Base-by-base conservation (phyloP, 2,888 invertebrate species). In the Limnephilus auricula region DNA sequence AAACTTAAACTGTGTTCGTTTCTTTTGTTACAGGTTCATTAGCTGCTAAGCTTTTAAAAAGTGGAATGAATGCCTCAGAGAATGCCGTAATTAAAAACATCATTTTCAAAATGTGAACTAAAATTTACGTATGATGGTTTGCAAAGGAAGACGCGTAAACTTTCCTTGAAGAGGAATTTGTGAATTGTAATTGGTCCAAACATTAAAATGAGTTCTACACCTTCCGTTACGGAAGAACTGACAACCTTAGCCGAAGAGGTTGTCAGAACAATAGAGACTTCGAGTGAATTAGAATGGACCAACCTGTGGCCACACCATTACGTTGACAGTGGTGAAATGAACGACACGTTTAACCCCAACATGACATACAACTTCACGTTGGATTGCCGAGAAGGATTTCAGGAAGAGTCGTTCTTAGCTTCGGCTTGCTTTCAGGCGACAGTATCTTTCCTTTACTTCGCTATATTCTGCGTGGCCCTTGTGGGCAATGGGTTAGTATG, bases 401-500 rank as follows among this genome's bases (percentile, higher is more conserved):
- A 90, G 45, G 90, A 92, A 79, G 86, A 88, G 15, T 79, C 90
- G n/a, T 88, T 93, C 90, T 40, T 91, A 15, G 34, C 89, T 25
- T 91, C 93, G 12, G 79, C 93, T 92, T 97, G 96, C 94, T 97
- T 97, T 93, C 96, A 96, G 93, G 94, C 95, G 25, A 94, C 95
- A 78, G 96, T 97, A 90, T 97, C 97, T 94, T 94, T 96, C 90
- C 95, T 97, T 94, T 97, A 97, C 94, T 95, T 95, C 92, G 94
- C 96, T 40, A 96, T 97, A 92, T 97, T 97, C 94, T 94, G 97
- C 65, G 95, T 96, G 83, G 96, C 97, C 0, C 94, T 97, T 65
- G 93, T 96, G 34, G 97, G 97, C 50, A 97, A 97, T 94, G 96
- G 96, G 79, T 95, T 96, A 82, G 97, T 98, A 12, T 97, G 97